Evolutionary conservation across 2,113 vertebrate genomes (phyloP).

Genomic region (Orycteropus afer): DNA sequence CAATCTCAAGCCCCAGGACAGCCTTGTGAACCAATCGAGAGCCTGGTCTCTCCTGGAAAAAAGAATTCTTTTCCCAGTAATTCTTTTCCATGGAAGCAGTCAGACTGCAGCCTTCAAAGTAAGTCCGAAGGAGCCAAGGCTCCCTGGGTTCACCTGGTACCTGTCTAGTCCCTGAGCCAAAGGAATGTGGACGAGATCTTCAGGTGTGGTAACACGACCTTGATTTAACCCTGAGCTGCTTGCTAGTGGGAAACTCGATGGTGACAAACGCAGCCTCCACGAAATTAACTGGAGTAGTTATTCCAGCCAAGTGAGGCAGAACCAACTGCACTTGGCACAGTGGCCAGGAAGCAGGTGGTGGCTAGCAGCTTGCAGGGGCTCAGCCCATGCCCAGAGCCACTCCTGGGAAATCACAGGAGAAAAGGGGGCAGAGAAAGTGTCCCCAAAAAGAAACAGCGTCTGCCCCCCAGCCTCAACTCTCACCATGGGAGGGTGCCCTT

Average conservation of each 20-base stretch:
- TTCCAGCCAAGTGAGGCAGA: conserved; percentile 12
- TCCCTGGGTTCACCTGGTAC: neutral
- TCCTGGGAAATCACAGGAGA: neutral
- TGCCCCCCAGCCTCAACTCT: neutral
- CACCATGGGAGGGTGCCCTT: neutral
- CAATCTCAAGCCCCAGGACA: neutral
- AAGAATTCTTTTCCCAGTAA: neutral
- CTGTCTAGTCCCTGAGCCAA: neutral
- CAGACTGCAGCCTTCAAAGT: neutral
- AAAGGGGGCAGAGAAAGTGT: neutral
- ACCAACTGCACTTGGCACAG: conserved; percentile 2
- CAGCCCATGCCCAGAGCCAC: neutral
- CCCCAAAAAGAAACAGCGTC: neutral
- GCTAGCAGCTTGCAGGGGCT: neutral
- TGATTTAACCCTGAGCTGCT: conserved; percentile 62
- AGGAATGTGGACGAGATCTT: neutral
- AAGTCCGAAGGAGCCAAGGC: neutral
- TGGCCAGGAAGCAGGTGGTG: conserved; percentile 46
- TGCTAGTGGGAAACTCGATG: conserved; percentile 13
- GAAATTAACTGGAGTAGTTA: neutral
- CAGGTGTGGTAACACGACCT: neutral
- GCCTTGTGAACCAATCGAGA: neutral
- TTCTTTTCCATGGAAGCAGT: neutral
- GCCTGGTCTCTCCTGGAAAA: neutral
- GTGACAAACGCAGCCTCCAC: neutral